These are phyloP conservation scores for Epinotia bilunana DNA, from an alignment of 2,888 invertebrate genomes.

Conservation along the genomic window DNA sequence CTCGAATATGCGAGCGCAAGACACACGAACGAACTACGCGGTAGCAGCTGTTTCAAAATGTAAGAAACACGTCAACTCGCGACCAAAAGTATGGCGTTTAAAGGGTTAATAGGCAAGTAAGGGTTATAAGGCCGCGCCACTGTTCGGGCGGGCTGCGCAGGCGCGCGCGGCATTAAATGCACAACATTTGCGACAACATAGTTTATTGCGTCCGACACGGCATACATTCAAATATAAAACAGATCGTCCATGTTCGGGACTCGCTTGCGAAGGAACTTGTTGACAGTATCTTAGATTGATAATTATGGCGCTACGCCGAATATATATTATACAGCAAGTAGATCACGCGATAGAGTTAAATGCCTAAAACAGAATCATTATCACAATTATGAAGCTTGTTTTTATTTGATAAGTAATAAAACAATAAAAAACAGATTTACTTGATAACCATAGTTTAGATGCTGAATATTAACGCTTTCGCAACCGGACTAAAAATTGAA, in stretches of 20 bases:
- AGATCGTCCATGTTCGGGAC: constrained; percentile 53
- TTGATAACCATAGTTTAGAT: too few relatives aligned
- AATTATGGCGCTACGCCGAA: neutral
- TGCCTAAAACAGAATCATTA: neutral
- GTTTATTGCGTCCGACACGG: constrained; percentile 52
- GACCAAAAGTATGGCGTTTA: neutral
- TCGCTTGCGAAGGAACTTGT: neutral
- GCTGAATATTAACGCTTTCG: too few relatives aligned
- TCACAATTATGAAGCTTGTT: neutral
- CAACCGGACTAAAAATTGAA: too few relatives aligned
- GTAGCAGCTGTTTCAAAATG: too few relatives aligned
- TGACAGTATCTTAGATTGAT: neutral
- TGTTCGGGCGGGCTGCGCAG: neutral
- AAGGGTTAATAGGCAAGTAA: neutral
- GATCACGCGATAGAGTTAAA: neutral
- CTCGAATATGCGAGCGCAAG: too few relatives aligned
- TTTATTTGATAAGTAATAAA: neutral
- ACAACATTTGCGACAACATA: constrained; percentile 54
- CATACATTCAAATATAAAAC: constrained; percentile 59
- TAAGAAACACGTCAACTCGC: too few relatives aligned
- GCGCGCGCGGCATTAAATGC: constrained; percentile 52
- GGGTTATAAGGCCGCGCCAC: constrained; percentile 1
- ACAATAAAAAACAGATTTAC: too few relatives aligned
- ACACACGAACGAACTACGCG: too few relatives aligned
- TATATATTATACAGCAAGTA: neutral